phyloP scores from a whole-genome alignment of 2,113 vertebrate species.

The Lates calcarifer region DNA sequence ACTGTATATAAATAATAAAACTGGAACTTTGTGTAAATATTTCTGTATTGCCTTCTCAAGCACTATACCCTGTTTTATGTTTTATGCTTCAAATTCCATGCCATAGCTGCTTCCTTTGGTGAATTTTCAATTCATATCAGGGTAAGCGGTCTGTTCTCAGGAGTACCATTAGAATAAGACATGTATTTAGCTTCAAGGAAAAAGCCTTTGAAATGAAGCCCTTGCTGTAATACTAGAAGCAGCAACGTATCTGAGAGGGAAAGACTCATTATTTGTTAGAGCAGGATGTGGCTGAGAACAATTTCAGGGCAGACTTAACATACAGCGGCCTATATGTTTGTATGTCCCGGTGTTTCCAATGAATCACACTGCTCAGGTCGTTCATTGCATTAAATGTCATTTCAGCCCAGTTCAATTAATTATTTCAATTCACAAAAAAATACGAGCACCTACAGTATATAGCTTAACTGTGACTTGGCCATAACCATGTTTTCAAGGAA shows the following conservation, averaged over 20 bases:
- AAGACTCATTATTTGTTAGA: conserved; percentile 65
- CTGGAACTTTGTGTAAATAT: conserved; percentile 49
- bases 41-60: conserved; percentile 36
- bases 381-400: conserved; percentile 13
- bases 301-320: conserved; percentile 29
- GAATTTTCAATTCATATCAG: conserved; percentile 77
- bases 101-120: conserved; percentile 69
- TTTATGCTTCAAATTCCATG: conserved; percentile 66
- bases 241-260: conserved; percentile 61
- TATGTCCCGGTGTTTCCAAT: conserved; percentile 17
- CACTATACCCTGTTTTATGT: conserved; percentile 36
- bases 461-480: conserved; percentile 27
- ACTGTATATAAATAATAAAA: conserved; percentile 53
- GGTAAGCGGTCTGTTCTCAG: conserved; percentile 73
- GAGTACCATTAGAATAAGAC: conserved; percentile 79
- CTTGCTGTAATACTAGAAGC: conserved; percentile 66
- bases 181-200: conserved; percentile 81
- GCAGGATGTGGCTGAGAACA: conserved; percentile 41
- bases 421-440: conserved; percentile 21
- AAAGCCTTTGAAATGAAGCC: conserved; percentile 75
- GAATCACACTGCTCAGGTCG: conserved; percentile 18
- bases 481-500: conserved; percentile 36
- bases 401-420: conserved; percentile 18
- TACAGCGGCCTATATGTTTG: conserved; percentile 23
- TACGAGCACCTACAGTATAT: neutral